phyloP scores from a whole-genome alignment of 2,888 invertebrate genomes.

The Chymomyza amoena region DNA sequence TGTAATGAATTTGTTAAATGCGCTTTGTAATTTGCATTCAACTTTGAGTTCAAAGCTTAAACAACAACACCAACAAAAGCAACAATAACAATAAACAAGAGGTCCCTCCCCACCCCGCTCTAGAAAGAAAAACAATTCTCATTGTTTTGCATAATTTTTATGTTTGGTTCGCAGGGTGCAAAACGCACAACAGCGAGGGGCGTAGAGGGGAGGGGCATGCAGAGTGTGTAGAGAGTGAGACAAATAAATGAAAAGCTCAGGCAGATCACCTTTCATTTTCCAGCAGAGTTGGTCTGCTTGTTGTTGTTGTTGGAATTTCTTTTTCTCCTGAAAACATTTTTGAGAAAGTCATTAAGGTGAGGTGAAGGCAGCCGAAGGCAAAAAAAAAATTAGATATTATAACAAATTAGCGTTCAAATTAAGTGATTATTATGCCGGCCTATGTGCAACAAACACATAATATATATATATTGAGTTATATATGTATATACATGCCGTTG shows the following conservation, averaged over 20 bases:
- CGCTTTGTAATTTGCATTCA: conserved; percentile 52
- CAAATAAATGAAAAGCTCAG: conserved; percentile 35
- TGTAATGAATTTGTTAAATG: conserved; percentile 48
- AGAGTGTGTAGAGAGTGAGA: background rate
- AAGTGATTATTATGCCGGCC: conserved; percentile 64
- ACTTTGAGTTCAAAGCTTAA: conserved; percentile 39
- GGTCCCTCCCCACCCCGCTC: background rate
- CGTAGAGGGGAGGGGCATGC: background rate
- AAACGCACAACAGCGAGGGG: conserved; percentile 14
- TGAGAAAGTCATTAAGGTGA: background rate
- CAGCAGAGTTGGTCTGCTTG: conserved; percentile 37
- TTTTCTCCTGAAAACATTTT: background rate
- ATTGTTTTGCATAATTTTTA: conserved; percentile 66
- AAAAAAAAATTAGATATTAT: background rate
- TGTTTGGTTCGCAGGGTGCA: conserved; percentile 17
- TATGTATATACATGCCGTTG: conserved; percentile 37
- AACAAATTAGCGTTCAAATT: conserved; percentile 64
- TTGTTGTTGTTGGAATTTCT: conserved; percentile 23
- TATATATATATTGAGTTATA: conserved; percentile 20
- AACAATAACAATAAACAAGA: conserved; percentile 6
- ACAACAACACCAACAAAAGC: conserved; percentile 12
- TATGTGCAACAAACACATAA: background rate
- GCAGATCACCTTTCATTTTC: conserved; percentile 64
- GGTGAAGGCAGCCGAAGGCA: conserved; percentile 21
- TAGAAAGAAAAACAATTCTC: conserved; percentile 21